A percentile compares a stretch with the other conserved stretches of the same genome.
These are phyloP conservation scores for Silurus aristotelis DNA, from an alignment of 2,797 vertebrate species.

Conservation along the genomic window DNA sequence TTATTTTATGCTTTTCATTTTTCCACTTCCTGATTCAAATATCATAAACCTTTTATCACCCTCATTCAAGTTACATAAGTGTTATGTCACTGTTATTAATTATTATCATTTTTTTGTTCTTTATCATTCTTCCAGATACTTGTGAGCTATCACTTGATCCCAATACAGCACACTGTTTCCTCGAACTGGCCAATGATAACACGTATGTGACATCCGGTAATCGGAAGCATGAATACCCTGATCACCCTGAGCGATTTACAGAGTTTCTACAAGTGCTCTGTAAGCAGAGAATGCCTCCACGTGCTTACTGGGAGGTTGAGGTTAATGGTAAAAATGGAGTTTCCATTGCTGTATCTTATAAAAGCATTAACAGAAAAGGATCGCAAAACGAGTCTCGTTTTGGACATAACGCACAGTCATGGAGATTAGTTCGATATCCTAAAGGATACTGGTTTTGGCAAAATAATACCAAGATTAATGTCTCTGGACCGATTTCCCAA, in stretches of 20 bases:
- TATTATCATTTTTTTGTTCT: not conserved
- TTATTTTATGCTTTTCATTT: not conserved
- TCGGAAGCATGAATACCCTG: not conserved
- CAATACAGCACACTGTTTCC: conserved; percentile 23
- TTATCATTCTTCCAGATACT: conserved; percentile 23
- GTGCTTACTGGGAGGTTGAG: conserved; percentile 50
- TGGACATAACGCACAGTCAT: conserved; percentile 44
- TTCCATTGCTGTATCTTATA: conserved; percentile 41
- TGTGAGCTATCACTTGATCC: conserved; percentile 32
- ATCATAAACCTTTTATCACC: not conserved
- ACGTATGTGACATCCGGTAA: not conserved
- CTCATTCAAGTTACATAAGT: not conserved
- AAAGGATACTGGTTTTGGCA: conserved; percentile 22
- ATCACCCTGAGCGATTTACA: conserved; percentile 28
- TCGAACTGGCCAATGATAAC: conserved; percentile 15
- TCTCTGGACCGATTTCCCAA: not conserved
- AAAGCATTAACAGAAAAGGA: conserved; percentile 37
- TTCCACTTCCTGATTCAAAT: not conserved
- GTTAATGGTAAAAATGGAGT: not conserved
- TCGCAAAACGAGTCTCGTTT: not conserved
- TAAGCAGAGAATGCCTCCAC: conserved; percentile 9
- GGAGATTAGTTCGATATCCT: conserved; percentile 26
- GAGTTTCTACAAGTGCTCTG: conserved; percentile 28
- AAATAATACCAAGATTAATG: conserved; percentile 1
- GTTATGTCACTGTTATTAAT: not conserved